phyloP scores from a whole-genome alignment of 2,888 invertebrate species.

The Agrochola lota region DNA sequence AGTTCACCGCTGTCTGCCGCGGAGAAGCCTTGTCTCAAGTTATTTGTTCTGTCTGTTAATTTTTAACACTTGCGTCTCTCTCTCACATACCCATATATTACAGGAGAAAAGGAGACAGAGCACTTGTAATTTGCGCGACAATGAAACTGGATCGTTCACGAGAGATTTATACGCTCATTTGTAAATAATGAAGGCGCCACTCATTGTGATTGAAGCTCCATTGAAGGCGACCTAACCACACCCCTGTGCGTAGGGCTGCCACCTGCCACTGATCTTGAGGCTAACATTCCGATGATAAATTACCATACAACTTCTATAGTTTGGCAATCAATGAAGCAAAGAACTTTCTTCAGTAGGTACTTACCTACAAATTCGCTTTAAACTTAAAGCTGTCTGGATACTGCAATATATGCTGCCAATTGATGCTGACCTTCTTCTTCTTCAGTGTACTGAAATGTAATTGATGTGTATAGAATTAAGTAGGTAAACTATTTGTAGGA shows the following conservation, averaged over 20 bases:
- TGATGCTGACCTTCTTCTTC: neutral
- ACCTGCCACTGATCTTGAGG: constrained; percentile 4
- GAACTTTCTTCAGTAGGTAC: neutral
- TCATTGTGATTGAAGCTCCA: constrained; percentile 87
- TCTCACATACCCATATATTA: constrained; percentile 25
- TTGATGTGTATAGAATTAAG: neutral
- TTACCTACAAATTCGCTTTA: neutral
- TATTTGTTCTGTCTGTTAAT: constrained; percentile 65
- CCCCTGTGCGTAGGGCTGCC: constrained; percentile 79
- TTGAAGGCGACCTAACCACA: constrained; percentile 85
- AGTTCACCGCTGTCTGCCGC: constrained; percentile 32
- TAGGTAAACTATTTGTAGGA: neutral
- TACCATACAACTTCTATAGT: neutral
- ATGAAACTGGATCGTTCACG: constrained; percentile 79
- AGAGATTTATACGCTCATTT: constrained; percentile 88
- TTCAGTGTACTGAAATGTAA: neutral
- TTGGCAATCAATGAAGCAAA: no score
- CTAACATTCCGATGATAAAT: constrained; percentile 13
- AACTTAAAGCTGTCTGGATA: neutral
- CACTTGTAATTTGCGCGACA: constrained; percentile 76
- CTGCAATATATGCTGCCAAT: neutral
- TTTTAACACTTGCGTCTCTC: constrained; percentile 59
- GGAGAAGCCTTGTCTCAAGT: constrained; percentile 48
- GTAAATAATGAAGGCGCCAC: constrained; percentile 89
- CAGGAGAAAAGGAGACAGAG: constrained; percentile 60